These are phyloP conservation scores for Actinemys pallida DNA, from an alignment of 2,113 vertebrate genomes.

Conservation along the genomic window DNA sequence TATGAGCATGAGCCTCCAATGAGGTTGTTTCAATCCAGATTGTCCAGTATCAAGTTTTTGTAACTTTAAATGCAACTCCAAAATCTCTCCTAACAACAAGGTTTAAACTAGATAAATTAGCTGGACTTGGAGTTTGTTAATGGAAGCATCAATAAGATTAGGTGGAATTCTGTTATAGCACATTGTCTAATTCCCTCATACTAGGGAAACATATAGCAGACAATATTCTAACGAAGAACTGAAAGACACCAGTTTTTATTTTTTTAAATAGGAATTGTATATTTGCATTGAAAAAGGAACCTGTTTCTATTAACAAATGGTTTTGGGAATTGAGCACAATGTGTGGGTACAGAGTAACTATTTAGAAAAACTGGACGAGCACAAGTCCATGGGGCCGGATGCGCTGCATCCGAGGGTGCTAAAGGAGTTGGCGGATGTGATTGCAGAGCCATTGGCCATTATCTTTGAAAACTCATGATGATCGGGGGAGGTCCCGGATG, in stretches of 20 bases:
- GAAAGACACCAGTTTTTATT: not conserved
- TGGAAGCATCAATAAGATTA: not conserved
- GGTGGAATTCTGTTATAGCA: not conserved
- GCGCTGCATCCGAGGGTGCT: no score
- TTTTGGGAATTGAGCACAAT: not conserved
- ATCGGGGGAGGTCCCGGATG: no score
- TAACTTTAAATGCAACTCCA: not conserved
- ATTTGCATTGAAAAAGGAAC: not conserved
- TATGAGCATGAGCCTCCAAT: not conserved
- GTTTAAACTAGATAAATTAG: not conserved
- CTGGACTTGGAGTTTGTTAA: not conserved
- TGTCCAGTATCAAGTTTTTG: not conserved
- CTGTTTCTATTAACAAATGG: not conserved
- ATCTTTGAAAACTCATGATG: no score
- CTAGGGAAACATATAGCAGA: not conserved
- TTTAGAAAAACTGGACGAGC: no score
- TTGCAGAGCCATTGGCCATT: no score
- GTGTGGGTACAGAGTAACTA: not conserved
- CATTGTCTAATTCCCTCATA: not conserved
- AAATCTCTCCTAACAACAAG: not conserved
- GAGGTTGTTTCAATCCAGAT: not conserved
- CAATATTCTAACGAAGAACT: not conserved
- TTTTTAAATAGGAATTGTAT: not conserved
- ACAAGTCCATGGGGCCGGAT: no score
- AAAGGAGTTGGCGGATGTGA: no score